Base-by-base conservation (phyloP, 2,888 invertebrate genomes). In the Papilio protenor region DNA sequence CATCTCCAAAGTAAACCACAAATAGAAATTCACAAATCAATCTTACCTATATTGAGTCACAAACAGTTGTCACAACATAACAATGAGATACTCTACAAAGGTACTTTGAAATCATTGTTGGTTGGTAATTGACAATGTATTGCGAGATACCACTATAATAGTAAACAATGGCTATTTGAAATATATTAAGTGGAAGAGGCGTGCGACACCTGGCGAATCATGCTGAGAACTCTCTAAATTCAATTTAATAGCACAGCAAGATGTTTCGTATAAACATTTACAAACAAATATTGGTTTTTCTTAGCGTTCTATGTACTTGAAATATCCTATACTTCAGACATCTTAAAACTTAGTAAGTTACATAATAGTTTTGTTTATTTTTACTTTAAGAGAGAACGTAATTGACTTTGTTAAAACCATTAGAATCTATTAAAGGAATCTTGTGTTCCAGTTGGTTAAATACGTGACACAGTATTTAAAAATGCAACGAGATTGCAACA, bases 21-120 rank as follows among this genome's bases (percentile, higher is more conserved):
- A 77, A 69, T 77, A 70, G 57, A 77, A 77, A 74, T 84, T 82
- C 79, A 81, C 84, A 85, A 83, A 89, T 90, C 89, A 87, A 89
- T 90, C 90, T 87, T 88, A 83, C 83, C 82, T 85, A 83, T 83
- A 86, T 85, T 84, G 84, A 85, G 84, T 81, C 81, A 82, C 83
- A 83, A 86, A 86, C 86, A 86, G 85, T 85, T 88, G 89, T 89
- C 89, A 89, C 85, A 87, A 85, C 84, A 88, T 80, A 79, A 85
- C 83, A 83, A 83, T 82, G 80, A 80, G 75, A 78, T 69, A 70
- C 79, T 78, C 74, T 77, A 81, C 81, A 80, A 82, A 81, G 79
- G 72, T 66, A 66, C 76, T 77, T 80, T 81, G 66, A 79, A 79
- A 73, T 78, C 76, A 78, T 80, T 81, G 80, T 81, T 81, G 76